Evolutionary conservation across 2,888 invertebrate species (phyloP), one percentile per base, ranked within the genome.

Genomic region (Tetrapedia diversipes): DNA sequence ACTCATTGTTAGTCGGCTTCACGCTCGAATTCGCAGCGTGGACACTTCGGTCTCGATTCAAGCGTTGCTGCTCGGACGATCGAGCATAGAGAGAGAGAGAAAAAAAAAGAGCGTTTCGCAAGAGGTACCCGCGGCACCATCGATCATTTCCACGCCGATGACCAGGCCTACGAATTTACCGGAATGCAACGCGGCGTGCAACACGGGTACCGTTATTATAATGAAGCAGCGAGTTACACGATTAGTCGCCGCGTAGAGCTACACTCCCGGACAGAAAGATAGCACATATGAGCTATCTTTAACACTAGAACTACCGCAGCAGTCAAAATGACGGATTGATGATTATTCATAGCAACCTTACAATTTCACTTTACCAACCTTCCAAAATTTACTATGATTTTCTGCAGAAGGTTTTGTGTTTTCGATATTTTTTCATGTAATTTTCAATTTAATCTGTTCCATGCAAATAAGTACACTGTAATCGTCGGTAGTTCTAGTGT

Each of bases 1-100:
- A 67, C 82, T 83, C 81, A 83, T 83, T 83, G 82, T 83, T 83
- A 22, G 37, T 66, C 66, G 53, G 39, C 61, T 79, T 82, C 77
- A 82, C 79, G 83, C 83, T 76, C 79, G 76, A 81, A 81, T 83
- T 81, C 79, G 47, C 65, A 6, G 49, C 16, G 60, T 64, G 76
- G 76, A 78, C 78, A 68, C 63, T 65, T 51, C 43, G 64, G 49
- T 51, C 64, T 49, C 45, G 45, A 77, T 72, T 41, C 77, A 22
- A 47, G 24, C 27, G 19, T 37, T n/a, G 47, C 27, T 1, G 14
- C n/a, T n/a, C 27, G 41, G 34, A 54, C 71, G 29, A 57, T 71
- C 53, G 49, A 16, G 51, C 51, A 43, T 29, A 16, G 47, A 47
- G 24, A n/a, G n/a, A n/a, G 24, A 24, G 24, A 49, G 49, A 4